These are phyloP conservation scores for Aplysina aerophoba DNA, from an alignment of 37 sponge, comb jelly and placozoan species.

Conservation along the genomic window DNA sequence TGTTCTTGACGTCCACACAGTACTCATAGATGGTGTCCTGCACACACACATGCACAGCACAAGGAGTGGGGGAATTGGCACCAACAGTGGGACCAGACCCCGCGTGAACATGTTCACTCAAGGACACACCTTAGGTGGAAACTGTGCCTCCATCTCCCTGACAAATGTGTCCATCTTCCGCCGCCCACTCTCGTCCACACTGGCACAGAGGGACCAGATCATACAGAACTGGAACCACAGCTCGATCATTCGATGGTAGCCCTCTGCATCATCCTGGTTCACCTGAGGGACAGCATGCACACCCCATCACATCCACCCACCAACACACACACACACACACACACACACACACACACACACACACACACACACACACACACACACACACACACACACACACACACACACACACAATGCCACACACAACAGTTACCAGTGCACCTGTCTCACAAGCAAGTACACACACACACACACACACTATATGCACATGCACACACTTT, in stretches of 20 bases:
- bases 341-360: no score
- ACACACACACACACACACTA: no score
- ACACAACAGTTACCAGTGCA: no score
- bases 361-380: no score
- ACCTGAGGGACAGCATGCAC: constrained; percentile 51
- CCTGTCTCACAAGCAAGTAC: no score
- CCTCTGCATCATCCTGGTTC: constrained; percentile 87
- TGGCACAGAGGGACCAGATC: constrained; percentile 97
- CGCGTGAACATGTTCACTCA: background rate
- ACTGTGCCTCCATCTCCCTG: constrained; percentile 95
- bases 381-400: no score
- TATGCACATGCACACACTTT: no score
- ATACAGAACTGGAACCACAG: constrained; percentile 96
- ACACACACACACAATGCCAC: no score
- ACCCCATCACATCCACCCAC: no score
- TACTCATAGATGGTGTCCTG: constrained; percentile 97
- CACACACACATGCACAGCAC: background rate
- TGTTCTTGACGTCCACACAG: constrained; percentile 91
- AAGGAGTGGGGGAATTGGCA: background rate
- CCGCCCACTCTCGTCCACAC: constrained; percentile 93
- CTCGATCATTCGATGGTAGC: constrained; percentile 83
- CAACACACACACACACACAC: no score
- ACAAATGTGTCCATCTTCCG: constrained; percentile 94
- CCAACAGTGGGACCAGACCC: background rate
- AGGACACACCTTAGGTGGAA: constrained; percentile 80